Evolutionary conservation across 2,113 vertebrate species (phyloP), one percentile per base, ranked within the genome.

Genomic region (Camelus bactrianus): DNA sequence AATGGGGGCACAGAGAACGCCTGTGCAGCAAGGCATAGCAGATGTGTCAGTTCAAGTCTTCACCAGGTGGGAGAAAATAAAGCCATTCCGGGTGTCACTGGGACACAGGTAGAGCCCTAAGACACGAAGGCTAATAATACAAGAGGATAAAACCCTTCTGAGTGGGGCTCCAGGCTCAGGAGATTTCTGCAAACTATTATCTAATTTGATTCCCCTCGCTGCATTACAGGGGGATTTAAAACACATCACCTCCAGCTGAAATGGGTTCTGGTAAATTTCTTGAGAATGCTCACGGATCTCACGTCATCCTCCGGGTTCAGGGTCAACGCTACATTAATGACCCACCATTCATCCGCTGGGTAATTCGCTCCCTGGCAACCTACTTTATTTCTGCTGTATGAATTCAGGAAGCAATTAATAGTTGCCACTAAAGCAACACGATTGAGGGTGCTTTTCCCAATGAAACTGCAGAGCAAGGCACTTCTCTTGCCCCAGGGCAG

Each of bases 251-350:
- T 97, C 96, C 96, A 91, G 95, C 97, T 97, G 97, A 98, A 98
- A 97, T 70, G 97, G 94, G 98, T 98, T 98, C 98, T 99, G 98
- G 99, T 98, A 99, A 98, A 98, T 98, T 98, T 98, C 98, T 98
- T 88, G 97, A 98, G 98, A 89, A 97, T 97, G 97, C 97, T 98
- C 80, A n/a, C 91, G 83, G 97, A 97, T 95, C 98, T 97, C 96
- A 64, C 98, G 98, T 98, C 98, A 98, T 88, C 6, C 1, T 97
- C 97, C 93, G 93, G 88, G 93, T 95, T 93, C 73, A 91, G 64
- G 98, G 98, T 98, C 98, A 98, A 95, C 84, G 52, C 95, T 81
- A 8, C 98, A 97, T 97, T 99, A 98, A 98, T 72, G 96, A 98
- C 98, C 97, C 94, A 95, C 94, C 98, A 80, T 98, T 98, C 98